Conservation (phyloP, 2,888 invertebrate genomes). For the Callyntrura sp. region DNA sequence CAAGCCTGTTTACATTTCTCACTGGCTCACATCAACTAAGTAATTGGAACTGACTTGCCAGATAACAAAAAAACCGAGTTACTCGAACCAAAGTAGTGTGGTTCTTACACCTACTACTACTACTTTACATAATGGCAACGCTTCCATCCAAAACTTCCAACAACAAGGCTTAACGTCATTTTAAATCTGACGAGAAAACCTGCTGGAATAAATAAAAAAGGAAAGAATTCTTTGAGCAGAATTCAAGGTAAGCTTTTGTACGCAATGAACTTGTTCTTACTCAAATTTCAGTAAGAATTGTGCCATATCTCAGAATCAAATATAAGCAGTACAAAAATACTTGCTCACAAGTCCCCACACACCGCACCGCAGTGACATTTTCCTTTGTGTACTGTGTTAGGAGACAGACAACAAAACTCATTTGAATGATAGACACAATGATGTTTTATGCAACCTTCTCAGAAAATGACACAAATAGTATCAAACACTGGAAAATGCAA, state of each 20-base stretch:
- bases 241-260: too few relatives aligned
- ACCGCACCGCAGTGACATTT: neutral
- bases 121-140: neutral
- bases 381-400: neutral
- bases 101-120: constrained; percentile 25
- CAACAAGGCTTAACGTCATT: neutral
- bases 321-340: neutral
- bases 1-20: constrained; percentile 12
- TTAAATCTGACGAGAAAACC: too few relatives aligned
- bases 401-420: neutral
- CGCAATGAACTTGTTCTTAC: too few relatives aligned
- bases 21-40: constrained; percentile 23
- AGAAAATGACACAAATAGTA: constrained; percentile 16
- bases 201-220: neutral
- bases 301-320: too few relatives aligned
- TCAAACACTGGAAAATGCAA: neutral
- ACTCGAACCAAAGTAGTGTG: too few relatives aligned
- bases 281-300: too few relatives aligned
- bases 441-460: constrained; percentile 7
- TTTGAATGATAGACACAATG: neutral
- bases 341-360: neutral
- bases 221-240: neutral
- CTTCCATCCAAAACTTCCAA: too few relatives aligned
- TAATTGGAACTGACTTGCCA: constrained; percentile 69
- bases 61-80: constrained; percentile 35